A percentile compares a stretch with the other conserved stretches of the same genome.
Conservation (phyloP, 2,797 vertebrate genomes). For the Holocentrus rufus region DNA sequence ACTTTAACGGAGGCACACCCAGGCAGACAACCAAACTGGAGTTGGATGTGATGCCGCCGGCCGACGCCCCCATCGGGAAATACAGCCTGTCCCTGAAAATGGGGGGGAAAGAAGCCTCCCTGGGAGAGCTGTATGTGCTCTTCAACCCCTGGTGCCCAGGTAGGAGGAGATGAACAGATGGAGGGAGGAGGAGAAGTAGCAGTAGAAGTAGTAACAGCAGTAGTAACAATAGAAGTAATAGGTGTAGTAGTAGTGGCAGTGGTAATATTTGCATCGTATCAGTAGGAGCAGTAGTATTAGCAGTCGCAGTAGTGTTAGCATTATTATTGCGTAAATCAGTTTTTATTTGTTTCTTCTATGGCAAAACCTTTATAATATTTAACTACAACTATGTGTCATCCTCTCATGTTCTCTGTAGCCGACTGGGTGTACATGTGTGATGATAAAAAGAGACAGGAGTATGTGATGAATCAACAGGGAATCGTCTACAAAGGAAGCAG, state of each 20-base stretch:
- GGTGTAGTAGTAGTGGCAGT: no score
- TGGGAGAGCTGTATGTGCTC: conserved; percentile 73
- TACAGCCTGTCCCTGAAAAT: conserved; percentile 75
- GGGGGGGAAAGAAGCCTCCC: conserved; percentile 12
- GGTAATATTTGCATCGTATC: no score
- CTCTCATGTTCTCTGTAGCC: conserved; percentile 76
- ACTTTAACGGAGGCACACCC: conserved; percentile 29
- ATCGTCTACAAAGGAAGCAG: conserved; percentile 82
- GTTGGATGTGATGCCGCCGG: conserved; percentile 77
- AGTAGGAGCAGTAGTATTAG: background rate
- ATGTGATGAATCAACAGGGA: conserved; percentile 86
- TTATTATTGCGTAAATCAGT: background rate
- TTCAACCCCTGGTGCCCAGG: conserved; percentile 86
- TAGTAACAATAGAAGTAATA: no score
- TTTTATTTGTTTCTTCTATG: no score
- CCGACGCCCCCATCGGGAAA: conserved; percentile 79
- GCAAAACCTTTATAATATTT: no score
- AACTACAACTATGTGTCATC: no score
- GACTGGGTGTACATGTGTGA: conserved; percentile 84
- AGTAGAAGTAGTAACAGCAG: background rate
- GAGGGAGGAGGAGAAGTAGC: no score
- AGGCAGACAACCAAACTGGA: background rate
- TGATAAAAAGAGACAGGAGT: conserved; percentile 81
- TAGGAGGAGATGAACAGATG: no score
- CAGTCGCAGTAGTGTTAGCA: background rate